phyloP scores from a whole-genome alignment of 2,113 vertebrate species.

The Sylvilagus bachmani region DNA sequence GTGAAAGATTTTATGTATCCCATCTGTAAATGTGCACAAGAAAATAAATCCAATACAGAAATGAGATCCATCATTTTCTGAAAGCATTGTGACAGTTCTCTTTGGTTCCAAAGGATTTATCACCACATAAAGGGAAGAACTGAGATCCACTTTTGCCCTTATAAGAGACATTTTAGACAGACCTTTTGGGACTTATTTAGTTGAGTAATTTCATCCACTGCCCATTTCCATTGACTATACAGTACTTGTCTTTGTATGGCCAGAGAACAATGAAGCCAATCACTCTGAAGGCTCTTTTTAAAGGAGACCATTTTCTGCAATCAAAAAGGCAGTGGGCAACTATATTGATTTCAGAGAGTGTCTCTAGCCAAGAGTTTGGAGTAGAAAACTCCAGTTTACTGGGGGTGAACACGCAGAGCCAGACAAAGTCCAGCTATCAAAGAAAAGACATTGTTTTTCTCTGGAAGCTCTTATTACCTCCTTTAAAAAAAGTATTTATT shows the following conservation, averaged over 20 bases:
- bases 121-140: not conserved
- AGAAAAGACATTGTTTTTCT: not conserved
- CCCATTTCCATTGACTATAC: not conserved
- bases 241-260: not conserved
- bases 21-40: conserved; percentile 62
- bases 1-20: conserved; percentile 39
- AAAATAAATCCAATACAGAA: conserved; percentile 53
- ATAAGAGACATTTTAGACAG: not conserved
- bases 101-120: not conserved
- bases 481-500: no score
- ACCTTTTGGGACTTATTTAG: not conserved
- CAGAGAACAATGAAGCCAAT: not conserved
- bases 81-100: not conserved
- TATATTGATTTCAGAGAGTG: conserved; percentile 14
- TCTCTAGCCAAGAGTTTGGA: not conserved
- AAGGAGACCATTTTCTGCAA: not conserved
- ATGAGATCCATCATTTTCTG: conserved; percentile 41
- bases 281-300: not conserved
- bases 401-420: not conserved
- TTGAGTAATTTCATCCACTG: not conserved
- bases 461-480: not conserved
- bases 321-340: not conserved
- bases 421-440: not conserved
- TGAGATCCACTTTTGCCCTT: not conserved
- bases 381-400: not conserved